Evolutionary conservation across 2,113 vertebrate genomes (phyloP).

Genomic region (Neogobius melanostomus): DNA sequence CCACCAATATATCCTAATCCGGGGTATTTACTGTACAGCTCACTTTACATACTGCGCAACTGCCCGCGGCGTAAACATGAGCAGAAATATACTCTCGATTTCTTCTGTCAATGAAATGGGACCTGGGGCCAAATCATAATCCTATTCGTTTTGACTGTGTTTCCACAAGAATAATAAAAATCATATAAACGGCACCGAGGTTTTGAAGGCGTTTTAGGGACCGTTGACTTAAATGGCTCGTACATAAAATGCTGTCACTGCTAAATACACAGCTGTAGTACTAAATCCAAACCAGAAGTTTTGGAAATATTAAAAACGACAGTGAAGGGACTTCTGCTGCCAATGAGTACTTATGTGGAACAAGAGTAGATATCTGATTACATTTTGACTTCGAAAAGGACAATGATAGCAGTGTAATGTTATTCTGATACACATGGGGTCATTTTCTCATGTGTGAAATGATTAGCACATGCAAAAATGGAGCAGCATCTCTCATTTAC

Average conservation of each 20-base stretch:
- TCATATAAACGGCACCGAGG: neutral
- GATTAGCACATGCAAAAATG: no score
- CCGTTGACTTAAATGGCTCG: neutral
- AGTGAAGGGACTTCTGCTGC: no score
- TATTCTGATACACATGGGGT: no score
- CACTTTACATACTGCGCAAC: neutral
- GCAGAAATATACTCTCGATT: neutral
- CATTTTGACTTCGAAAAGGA: no score
- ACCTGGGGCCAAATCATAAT: neutral
- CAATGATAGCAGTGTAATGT: no score
- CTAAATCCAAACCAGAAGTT: neutral
- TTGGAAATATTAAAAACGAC: no score
- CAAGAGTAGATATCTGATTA: no score
- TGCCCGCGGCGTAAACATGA: neutral
- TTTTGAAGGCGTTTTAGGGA: slow-evolving; percentile 1
- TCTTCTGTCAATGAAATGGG: neutral
- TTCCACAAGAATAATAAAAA: neutral
- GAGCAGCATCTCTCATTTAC: no score
- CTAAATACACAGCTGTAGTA: neutral
- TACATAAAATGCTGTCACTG: neutral
- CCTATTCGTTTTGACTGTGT: neutral
- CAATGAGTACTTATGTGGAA: no score
- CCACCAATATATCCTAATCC: neutral
- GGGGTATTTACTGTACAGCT: slow-evolving; percentile 2
- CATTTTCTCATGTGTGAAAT: no score